A percentile compares a stretch with the other conserved stretches of the same genome.
These are phyloP conservation scores for Cromileptes altivelis DNA, from an alignment of 2,113 vertebrate species.

Conservation along the genomic window DNA sequence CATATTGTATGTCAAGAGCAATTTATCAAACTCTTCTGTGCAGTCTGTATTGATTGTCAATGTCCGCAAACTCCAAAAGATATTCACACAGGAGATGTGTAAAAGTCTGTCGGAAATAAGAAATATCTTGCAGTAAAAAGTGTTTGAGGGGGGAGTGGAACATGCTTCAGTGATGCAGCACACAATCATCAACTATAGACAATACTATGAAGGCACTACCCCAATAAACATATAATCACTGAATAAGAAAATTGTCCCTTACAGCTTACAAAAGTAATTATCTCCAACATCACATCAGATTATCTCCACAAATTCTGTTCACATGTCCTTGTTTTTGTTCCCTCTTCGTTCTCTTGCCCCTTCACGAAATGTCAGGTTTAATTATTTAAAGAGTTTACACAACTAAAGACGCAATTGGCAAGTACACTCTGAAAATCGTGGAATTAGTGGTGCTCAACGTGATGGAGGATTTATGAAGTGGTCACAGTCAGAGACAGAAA, in stretches of 20 bases:
- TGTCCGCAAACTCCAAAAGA: slow-evolving; percentile 34
- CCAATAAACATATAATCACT: background rate
- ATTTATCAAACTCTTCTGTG: slow-evolving; percentile 74
- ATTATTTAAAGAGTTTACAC: slow-evolving; percentile 25
- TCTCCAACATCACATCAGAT: slow-evolving; percentile 14
- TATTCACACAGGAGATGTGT: slow-evolving; percentile 30
- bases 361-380: background rate
- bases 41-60: slow-evolving; percentile 69
- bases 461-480: background rate
- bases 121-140: slow-evolving; percentile 25
- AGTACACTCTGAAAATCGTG: slow-evolving; percentile 4
- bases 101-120: slow-evolving; percentile 30
- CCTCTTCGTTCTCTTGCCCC: background rate
- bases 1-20: slow-evolving; percentile 66
- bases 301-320: slow-evolving; percentile 8
- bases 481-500: background rate
- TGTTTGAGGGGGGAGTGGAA: background rate
- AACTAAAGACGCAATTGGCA: background rate
- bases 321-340: background rate
- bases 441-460: background rate
- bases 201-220: background rate
- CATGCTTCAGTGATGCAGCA: background rate
- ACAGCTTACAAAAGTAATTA: slow-evolving; percentile 20
- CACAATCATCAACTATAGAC: slow-evolving; percentile 8
- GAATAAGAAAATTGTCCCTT: background rate